A percentile compares a stretch with the other conserved stretches of the same genome.
phyloP scores from a whole-genome alignment of 1,140 invertebrate species.

The Euura lappo region DNA sequence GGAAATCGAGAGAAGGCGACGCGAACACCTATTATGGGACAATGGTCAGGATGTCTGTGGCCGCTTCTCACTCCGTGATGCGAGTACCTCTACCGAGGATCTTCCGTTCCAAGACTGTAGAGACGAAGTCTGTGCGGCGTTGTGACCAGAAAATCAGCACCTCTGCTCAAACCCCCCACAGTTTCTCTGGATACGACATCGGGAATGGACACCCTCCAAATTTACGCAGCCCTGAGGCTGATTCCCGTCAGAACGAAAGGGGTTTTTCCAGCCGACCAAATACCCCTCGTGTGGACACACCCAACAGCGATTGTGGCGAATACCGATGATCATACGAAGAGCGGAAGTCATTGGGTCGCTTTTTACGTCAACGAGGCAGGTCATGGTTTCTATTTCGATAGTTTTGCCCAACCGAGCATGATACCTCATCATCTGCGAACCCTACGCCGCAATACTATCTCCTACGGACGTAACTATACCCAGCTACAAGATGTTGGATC shows the following conservation, averaged over 20 bases:
- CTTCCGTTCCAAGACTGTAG: neutral
- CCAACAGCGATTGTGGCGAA: conserved; percentile 9
- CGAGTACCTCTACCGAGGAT: neutral
- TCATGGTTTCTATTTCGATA: too few relatives aligned
- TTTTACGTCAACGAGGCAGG: neutral
- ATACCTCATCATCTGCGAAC: neutral
- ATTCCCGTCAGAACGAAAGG: neutral
- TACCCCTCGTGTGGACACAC: neutral
- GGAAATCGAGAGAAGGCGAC: too few relatives aligned
- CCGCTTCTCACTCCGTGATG: too few relatives aligned
- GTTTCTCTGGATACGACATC: neutral
- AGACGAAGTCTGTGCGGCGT: neutral
- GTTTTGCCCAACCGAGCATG: too few relatives aligned
- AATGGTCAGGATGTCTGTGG: too few relatives aligned
- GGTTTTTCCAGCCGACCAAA: neutral
- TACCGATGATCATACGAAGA: conserved; percentile 9
- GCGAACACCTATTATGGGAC: too few relatives aligned
- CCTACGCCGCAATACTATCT: neutral
- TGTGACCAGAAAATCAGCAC: neutral
- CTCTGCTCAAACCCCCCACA: neutral
- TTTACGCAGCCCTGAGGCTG: neutral
- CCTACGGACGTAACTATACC: neutral
- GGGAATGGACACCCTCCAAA: neutral
- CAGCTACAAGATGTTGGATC: neutral
- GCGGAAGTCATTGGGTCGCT: conserved; percentile 10